These are phyloP conservation scores for Acleris emargana DNA, from an alignment of 2,888 invertebrate species.

Conservation along the genomic window DNA sequence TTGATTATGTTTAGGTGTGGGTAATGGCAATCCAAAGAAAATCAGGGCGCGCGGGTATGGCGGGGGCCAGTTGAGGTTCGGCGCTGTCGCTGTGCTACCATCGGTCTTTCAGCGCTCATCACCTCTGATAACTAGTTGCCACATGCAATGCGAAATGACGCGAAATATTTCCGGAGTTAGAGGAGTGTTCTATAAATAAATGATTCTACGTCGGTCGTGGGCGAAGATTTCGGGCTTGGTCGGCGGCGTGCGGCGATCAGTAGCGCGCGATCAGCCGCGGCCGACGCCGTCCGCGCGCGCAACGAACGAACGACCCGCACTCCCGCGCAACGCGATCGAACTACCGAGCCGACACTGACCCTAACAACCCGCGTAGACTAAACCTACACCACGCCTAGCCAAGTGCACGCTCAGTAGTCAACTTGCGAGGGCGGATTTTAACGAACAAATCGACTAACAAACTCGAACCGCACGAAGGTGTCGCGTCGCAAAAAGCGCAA, in stretches of 20 bases:
- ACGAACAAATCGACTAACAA: slow-evolving; percentile 82
- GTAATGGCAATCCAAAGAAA: neutral
- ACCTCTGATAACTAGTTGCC: slow-evolving; percentile 71
- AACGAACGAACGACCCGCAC: slow-evolving; percentile 84
- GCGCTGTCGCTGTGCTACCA: slow-evolving; percentile 6
- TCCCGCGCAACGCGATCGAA: slow-evolving; percentile 69
- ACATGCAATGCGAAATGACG: slow-evolving; percentile 81
- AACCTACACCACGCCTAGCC: slow-evolving; percentile 42
- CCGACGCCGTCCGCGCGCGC: slow-evolving; percentile 80
- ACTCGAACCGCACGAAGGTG: slow-evolving; percentile 81
- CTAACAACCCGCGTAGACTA: slow-evolving; percentile 43
- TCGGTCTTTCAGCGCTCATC: slow-evolving; percentile 47
- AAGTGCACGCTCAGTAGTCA: slow-evolving; percentile 55
- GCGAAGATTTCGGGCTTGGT: slow-evolving; percentile 77
- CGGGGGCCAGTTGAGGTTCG: slow-evolving; percentile 3
- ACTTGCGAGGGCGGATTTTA: slow-evolving; percentile 80
- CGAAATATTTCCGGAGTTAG: slow-evolving; percentile 84
- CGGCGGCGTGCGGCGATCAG: slow-evolving; percentile 63
- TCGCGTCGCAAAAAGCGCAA: slow-evolving; percentile 83
- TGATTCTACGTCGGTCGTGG: slow-evolving; percentile 79
- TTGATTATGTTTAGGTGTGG: slow-evolving; percentile 8
- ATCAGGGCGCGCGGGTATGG: neutral
- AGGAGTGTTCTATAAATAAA: slow-evolving; percentile 83
- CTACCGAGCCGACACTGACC: slow-evolving; percentile 65
- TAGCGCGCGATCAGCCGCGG: slow-evolving; percentile 83